phyloP scores from a whole-genome alignment of 2,888 invertebrate species.

The Tanypteryx hageni region DNA sequence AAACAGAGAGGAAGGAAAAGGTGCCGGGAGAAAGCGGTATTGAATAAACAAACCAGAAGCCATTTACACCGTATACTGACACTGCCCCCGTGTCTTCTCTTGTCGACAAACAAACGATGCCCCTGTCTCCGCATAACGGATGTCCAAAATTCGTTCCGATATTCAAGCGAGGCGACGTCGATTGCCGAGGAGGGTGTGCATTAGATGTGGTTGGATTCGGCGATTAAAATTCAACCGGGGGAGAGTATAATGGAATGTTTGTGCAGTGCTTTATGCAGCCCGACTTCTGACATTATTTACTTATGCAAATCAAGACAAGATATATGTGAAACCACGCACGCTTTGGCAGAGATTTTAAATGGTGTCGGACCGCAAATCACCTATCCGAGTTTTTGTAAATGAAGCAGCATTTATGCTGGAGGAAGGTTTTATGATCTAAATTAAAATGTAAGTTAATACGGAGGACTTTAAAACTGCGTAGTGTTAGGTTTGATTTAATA shows the following conservation, averaged over 20 bases:
- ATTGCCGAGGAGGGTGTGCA: neutral
- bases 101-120: neutral
- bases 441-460: no score
- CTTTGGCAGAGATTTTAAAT: no score
- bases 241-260: constrained; percentile 3
- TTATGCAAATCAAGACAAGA: no score
- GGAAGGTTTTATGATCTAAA: no score
- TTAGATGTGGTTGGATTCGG: neutral
- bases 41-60: neutral
- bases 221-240: neutral
- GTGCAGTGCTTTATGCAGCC: neutral
- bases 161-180: neutral
- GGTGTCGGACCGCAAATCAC: no score
- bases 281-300: neutral
- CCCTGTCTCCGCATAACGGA: neutral
- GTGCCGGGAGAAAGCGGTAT: no score
- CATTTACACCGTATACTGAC: neutral
- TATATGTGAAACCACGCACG: no score
- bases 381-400: no score
- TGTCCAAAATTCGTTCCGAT: neutral
- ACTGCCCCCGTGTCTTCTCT: neutral
- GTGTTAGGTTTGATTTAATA: no score
- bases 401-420: no score
- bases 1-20: no score
- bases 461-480: no score